phyloP scores from a whole-genome alignment of 2,888 invertebrate genomes.

The Meiosimyza platycephala region DNA sequence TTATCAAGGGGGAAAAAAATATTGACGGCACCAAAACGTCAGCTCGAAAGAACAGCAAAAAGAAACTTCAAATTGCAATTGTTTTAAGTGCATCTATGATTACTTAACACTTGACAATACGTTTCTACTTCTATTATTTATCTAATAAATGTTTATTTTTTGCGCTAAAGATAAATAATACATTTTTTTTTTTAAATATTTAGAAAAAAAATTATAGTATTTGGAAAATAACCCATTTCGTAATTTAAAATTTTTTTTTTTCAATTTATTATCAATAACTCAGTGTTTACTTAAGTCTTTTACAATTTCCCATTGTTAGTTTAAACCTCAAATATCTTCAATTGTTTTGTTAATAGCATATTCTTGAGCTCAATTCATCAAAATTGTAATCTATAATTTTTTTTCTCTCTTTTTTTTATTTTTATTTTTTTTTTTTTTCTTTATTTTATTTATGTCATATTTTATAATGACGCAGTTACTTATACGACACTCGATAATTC shows the following conservation, averaged over 20 bases:
- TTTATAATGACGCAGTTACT: conserved; percentile 22
- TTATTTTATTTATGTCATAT: conserved; percentile 14
- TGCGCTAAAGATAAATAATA: not conserved
- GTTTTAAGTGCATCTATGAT: conserved; percentile 12
- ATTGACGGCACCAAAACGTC: conserved; percentile 25
- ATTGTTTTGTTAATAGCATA: conserved; percentile 20
- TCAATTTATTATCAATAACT: not conserved
- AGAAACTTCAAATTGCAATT: conserved; percentile 9
- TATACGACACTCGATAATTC: conserved; percentile 54
- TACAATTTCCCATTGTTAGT: not conserved
- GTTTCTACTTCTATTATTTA: not conserved
- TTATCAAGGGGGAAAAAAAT: conserved; percentile 10
- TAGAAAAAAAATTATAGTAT: not conserved
- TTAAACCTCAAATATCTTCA: conserved; percentile 3
- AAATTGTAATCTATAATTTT: conserved; percentile 14
- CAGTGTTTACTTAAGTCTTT: not conserved
- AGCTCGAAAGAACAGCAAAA: conserved; percentile 39
- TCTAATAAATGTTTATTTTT: conserved; percentile 3
- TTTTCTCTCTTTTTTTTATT: too few species aligned
- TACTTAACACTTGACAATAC: conserved; percentile 8
- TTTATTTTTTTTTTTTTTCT: conserved; percentile 1
- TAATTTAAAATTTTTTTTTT: not conserved
- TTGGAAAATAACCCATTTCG: not conserved
- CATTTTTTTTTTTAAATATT: not conserved
- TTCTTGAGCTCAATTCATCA: conserved; percentile 25